Conservation (phyloP, 2,797 vertebrate species). For the Pseudochirops corinnae region DNA sequence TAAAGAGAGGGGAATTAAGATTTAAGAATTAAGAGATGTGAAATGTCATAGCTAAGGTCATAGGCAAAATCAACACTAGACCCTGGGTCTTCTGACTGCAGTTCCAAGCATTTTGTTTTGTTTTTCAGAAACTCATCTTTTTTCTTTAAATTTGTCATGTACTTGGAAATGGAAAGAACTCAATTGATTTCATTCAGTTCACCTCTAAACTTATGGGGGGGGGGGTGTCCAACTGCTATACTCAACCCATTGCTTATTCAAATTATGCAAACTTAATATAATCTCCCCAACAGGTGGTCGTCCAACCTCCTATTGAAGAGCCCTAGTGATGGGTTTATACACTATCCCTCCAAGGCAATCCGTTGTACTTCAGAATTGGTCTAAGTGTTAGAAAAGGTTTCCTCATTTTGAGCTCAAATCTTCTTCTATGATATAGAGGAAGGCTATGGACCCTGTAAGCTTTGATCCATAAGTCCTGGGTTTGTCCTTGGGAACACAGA, state of each 20-base stretch:
- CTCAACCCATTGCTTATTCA: neutral
- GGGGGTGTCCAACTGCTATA: neutral
- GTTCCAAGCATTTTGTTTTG: neutral
- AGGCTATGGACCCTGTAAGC: neutral
- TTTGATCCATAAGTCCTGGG: neutral
- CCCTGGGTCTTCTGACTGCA: neutral
- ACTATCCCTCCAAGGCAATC: neutral
- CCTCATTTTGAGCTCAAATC: neutral
- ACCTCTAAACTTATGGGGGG: neutral
- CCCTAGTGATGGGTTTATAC: neutral
- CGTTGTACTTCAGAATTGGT: neutral
- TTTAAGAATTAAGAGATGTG: neutral
- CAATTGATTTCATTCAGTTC: neutral
- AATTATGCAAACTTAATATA: neutral
- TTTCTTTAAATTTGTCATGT: neutral
- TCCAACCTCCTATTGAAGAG: neutral
- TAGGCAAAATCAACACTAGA: neutral
- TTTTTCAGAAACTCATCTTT: neutral
- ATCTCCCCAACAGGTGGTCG: neutral
- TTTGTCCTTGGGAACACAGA: neutral
- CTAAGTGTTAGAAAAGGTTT: neutral
- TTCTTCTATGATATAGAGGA: neutral
- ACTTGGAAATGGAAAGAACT: neutral
- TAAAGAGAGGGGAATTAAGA: neutral
- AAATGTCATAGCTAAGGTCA: neutral